Evolutionary conservation across 2,888 invertebrate genomes (phyloP).

Genomic region (Leptinotarsa juncta): DNA sequence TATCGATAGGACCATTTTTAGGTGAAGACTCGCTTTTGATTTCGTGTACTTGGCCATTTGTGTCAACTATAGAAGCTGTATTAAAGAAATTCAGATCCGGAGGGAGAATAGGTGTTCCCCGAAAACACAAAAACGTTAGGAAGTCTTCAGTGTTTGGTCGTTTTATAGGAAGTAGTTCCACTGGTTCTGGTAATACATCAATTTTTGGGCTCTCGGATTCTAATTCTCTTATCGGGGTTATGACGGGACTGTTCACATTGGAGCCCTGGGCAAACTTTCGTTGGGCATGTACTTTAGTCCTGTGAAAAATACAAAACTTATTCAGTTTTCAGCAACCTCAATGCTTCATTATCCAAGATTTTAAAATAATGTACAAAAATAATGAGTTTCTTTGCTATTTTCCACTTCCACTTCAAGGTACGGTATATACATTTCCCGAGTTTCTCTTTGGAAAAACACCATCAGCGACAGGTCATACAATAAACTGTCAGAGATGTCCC

Average conservation of each 20-base stretch:
- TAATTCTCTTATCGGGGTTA: conserved; percentile 73
- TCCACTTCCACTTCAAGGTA: too few relatives aligned
- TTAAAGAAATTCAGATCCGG: conserved; percentile 79
- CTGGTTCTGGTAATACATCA: conserved; percentile 67
- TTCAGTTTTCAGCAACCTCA: background rate
- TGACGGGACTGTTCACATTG: conserved; percentile 70
- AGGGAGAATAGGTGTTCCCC: conserved; percentile 80
- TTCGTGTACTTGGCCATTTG: conserved; percentile 61
- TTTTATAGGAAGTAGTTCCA: conserved; percentile 74
- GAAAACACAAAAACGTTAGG: conserved; percentile 84
- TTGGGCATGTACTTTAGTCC: conserved; percentile 86
- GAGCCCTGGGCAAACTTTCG: conserved; percentile 89
- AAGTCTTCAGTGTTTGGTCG: conserved; percentile 88
- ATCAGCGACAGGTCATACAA: too few relatives aligned
- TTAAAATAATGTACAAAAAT: too few relatives aligned
- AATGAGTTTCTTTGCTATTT: too few relatives aligned
- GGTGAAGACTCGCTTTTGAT: conserved; percentile 58
- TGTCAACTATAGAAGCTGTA: conserved; percentile 63
- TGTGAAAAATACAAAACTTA: conserved; percentile 58
- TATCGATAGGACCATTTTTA: conserved; percentile 61
- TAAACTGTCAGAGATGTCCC: too few relatives aligned
- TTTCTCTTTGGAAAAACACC: too few relatives aligned
- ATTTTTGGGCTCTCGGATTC: conserved; percentile 65
- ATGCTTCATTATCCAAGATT: too few relatives aligned
- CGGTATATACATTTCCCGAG: too few relatives aligned